Base-by-base conservation (phyloP, 2,797 vertebrate genomes). In the Acestrorhynchus altus region DNA sequence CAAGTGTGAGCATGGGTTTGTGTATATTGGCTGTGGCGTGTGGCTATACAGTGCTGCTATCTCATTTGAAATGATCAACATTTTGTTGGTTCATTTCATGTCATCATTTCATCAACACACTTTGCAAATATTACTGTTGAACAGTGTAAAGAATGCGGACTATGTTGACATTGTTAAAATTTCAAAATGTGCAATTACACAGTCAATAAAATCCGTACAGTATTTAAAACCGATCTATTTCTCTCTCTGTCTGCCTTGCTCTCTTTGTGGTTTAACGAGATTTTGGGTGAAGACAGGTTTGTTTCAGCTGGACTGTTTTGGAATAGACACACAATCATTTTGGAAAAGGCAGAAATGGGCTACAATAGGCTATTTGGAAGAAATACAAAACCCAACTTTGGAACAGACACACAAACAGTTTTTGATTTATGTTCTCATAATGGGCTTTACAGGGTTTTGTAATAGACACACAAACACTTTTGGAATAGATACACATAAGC, bases 201-300 rank as follows among this genome's bases (percentile, higher is more conserved):
- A 35, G 31, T 35, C 6, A 2, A 35, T 35, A 35, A 35, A 2
- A 35, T n/a, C n/a, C n/a, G n/a, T n/a, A n/a, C n/a, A n/a, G n/a
- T n/a, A n/a, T n/a, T n/a, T n/a, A n/a, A n/a, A n/a, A n/a, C n/a
- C n/a, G 46, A 26, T 35, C 35, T 72, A 16, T 22, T 42, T 70
- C 49, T 54, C 51, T 24, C 49, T 56, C 35, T 24, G 28, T 24
- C 39, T 44, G 40, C 26, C 40, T 65, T 26, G 64, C 56, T 63
- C 26, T 22, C 82, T 66, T 52, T 74, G 79, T 69, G 64, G 72
- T 79, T 78, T 63, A 77, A 68, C 84, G 59, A 83, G 79, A 74
- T 39, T 61, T 83, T 77, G 59, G 81, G 86, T 87, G 84, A 85
- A 87, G 83, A 76, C 77, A 81, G 85, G 81, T 85, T 76, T 61